Evolutionary conservation across 1,140 invertebrate species (phyloP), one percentile per base, ranked within the genome.

Genomic region (Physella acuta): DNA sequence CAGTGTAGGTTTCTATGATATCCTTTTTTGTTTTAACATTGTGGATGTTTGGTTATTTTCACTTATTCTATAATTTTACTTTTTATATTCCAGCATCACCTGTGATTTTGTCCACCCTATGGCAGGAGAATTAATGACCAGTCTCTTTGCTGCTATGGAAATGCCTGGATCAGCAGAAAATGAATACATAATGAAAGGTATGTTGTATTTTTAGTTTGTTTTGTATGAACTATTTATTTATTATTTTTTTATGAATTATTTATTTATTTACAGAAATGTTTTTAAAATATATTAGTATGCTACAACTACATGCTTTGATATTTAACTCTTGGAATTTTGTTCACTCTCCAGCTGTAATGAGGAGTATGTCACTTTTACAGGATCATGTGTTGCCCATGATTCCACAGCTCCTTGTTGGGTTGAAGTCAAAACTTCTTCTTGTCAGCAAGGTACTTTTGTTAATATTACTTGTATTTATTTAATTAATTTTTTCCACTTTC

Each of bases 141-240:
- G 90, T 73, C 86, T 98, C 4, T 94, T 97, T 80, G 81, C 82
- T 8, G 89, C 90, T 30, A 85, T 98, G 49, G 88, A 89, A 2
- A 86, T 89, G 65, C 86, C 88, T 2, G 90, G 90, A 16, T 94
- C 93, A 0, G 87, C 91, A 73, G 95, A 99, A 86, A 98, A 98
- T 85, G 95, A 98, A 86, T 97, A 98, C 81, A 89, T 94, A 0
- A 98, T 98, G 94, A 98, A 95, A 89, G 91, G 82, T 83, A 59
- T 59, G 58, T 30, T 31, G 33, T 59, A 3, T 28, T 34, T 33
- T 34, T 64, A 44, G 3, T 39, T 44, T 49, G 16, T 39, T 63
- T 63, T 20, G 14, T n/a, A n/a, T n/a, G n/a, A n/a, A n/a, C n/a
- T n/a, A n/a, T n/a, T n/a, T n/a, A n/a, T n/a, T 56, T 56, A 16